Percentiles rank a stretch among this genome's conserved stretches.
These are phyloP conservation scores for Rhipidura dahli DNA, from an alignment of 2,113 vertebrate species.

Conservation along the genomic window DNA sequence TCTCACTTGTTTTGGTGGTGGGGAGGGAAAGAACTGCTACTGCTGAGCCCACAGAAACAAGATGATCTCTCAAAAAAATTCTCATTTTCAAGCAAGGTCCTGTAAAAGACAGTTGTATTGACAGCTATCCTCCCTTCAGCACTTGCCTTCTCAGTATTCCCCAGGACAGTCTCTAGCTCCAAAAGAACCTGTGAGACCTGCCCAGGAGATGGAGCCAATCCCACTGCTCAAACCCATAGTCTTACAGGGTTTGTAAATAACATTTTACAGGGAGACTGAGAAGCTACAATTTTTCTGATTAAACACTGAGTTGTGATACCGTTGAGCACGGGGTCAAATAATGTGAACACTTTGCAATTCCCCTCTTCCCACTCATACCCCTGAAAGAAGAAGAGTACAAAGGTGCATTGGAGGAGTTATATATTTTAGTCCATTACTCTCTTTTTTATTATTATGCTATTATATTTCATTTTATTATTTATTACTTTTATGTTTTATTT, in stretches of 20 bases:
- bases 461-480: neutral
- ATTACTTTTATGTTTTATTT: neutral
- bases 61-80: neutral
- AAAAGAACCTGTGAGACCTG: neutral
- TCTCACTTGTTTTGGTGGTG: neutral
- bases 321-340: neutral
- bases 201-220: neutral
- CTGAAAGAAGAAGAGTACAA: neutral
- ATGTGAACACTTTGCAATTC: neutral
- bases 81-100: neutral
- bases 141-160: neutral
- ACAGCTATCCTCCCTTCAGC: neutral
- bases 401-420: neutral
- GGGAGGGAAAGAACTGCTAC: neutral
- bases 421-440: neutral
- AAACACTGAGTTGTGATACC: neutral
- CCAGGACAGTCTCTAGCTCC: neutral
- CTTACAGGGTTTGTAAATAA: neutral
- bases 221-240: neutral
- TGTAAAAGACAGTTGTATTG: neutral
- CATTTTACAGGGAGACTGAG: neutral
- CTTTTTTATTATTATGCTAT: neutral
- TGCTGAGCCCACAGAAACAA: neutral
- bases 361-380: neutral
- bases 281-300: neutral